phyloP scores from a whole-genome alignment of 2,797 vertebrate species.

The Pseudopleuronectes americanus region DNA sequence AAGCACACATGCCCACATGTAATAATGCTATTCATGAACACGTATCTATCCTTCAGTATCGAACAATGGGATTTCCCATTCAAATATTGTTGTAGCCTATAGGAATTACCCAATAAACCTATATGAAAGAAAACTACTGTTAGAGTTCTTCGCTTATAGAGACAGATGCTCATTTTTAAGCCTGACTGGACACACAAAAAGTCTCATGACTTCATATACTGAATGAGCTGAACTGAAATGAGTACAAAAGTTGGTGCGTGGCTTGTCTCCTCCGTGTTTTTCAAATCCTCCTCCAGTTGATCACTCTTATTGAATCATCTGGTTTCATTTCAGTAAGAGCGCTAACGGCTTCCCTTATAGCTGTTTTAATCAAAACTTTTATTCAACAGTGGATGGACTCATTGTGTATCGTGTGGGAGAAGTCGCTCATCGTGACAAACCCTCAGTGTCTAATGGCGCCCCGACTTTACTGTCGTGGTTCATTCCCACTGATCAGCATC shows the following conservation, averaged over 20 bases:
- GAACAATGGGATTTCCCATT: no score
- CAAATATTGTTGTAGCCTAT: no score
- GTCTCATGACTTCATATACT: not conserved
- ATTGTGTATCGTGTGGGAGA: not conserved
- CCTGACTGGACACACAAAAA: not conserved
- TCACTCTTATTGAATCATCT: not conserved
- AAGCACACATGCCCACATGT: constrained; percentile 6
- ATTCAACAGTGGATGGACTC: not conserved
- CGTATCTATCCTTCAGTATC: not conserved
- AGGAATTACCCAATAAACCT: constrained; percentile 5
- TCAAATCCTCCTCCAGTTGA: no score
- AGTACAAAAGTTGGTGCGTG: not conserved
- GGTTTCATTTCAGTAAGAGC: not conserved
- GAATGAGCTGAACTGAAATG: not conserved
- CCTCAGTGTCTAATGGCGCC: not conserved
- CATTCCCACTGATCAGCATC: not conserved
- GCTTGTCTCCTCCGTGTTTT: no score
- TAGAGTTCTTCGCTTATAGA: no score
- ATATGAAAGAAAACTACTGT: constrained; percentile 27
- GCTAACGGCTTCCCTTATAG: no score
- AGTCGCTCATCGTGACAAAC: not conserved
- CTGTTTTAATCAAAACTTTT: not conserved
- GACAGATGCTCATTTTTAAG: not conserved
- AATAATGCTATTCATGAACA: not conserved
- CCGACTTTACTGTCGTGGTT: not conserved